Base-by-base conservation (phyloP, 2,888 invertebrate genomes). In the Drosophila barbarae region DNA sequence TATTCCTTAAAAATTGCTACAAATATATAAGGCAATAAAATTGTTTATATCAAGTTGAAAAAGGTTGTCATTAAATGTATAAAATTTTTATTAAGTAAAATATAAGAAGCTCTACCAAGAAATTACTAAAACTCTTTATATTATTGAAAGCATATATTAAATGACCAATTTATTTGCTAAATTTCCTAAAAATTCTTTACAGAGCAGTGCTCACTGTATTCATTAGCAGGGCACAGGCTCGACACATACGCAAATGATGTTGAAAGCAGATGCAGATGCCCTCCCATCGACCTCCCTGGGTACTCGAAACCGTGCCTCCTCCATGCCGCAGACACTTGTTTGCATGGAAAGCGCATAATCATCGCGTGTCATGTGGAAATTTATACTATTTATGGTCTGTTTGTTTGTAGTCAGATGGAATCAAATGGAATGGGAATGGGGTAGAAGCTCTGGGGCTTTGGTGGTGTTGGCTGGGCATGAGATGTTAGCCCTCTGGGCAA, bases 351-450 rank as follows among this genome's bases (percentile, higher is more conserved):
- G 77, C 76, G 84, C 85, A 84, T 83, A 82, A 78, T 78, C 82
- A 86, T 84, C 85, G 84, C 84, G 86, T 84, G 84, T 84, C 86
- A 76, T 77, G 80, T 76, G 74, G 83, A 85, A 84, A 84, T 84
- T 84, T 85, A 77, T 77, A 77, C 83, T 84, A 77, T 84, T 79
- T 79, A 84, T 77, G 76, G 82, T 74, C 74, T 74, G 85, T 81
- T 81, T 73, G 81, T 73, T 81, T 73, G 71, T 65, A 63, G 56
- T 71, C 66, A 50, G 60, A 49, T 52, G 59, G 52, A 28, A 63
- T 63, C 63, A 38, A 63, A 63, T 50, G 63, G 55, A 36, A 28
- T 55, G 55, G 52, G 52, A 36, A 44, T 10, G 68, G 68, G 36
- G 44, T 15, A 36, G 52, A 12, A 30, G 49, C 18, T 51, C 41